phyloP scores from a whole-genome alignment of 2,888 invertebrate genomes.

The Himalopsyche tibetana region DNA sequence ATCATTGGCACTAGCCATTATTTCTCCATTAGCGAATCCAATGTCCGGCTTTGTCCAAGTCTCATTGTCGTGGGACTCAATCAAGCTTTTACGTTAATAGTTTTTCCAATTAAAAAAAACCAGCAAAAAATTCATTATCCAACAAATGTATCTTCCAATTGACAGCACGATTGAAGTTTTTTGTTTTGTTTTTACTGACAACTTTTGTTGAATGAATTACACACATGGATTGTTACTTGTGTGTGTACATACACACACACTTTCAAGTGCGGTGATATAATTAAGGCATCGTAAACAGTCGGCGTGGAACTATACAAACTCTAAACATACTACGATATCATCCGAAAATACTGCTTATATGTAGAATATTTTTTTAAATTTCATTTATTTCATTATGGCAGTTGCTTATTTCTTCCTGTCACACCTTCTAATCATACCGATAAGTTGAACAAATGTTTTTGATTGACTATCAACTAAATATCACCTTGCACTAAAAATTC shows the following conservation, averaged over 20 bases:
- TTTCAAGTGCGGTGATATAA: background rate
- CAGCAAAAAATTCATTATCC: slow-evolving; percentile 30
- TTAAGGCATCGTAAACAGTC: background rate
- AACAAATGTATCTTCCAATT: slow-evolving; percentile 13
- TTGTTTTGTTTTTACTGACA: slow-evolving; percentile 1
- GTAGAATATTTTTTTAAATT: too few species aligned
- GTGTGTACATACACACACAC: background rate
- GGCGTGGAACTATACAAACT: background rate
- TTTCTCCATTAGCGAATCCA: background rate
- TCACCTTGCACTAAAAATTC: too few species aligned
- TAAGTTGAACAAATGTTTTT: too few species aligned
- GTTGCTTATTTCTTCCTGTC: too few species aligned
- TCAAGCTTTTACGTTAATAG: slow-evolving; percentile 12
- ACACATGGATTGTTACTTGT: background rate
- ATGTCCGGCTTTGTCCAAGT: background rate
- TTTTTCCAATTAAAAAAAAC: slow-evolving; percentile 3
- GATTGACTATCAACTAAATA: too few species aligned
- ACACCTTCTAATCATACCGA: too few species aligned
- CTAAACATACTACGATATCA: too few species aligned
- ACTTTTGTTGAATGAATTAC: slow-evolving; percentile 28
- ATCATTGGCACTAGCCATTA: background rate
- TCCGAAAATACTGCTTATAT: too few species aligned
- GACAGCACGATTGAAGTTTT: slow-evolving; percentile 21
- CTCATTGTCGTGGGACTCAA: slow-evolving; percentile 18
- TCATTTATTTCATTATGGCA: too few species aligned